A percentile compares a stretch with the other conserved stretches of the same genome.
Evolutionary conservation across 2,113 vertebrate species (phyloP).

Genomic region (Cervus canadensis): DNA sequence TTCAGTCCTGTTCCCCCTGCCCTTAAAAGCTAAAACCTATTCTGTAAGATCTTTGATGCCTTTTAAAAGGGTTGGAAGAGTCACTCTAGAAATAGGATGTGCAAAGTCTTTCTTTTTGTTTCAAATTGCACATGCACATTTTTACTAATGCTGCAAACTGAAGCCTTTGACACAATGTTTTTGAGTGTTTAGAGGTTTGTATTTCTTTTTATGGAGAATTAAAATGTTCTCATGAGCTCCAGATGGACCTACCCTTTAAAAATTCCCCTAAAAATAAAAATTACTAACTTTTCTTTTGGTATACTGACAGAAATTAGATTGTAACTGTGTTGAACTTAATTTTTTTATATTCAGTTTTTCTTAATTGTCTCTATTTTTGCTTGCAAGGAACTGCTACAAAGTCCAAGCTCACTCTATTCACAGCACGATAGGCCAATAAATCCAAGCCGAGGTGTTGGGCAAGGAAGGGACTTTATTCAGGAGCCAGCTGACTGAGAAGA

Average conservation of each 20-base stretch:
- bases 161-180: not conserved
- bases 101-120: not conserved
- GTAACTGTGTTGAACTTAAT: not conserved
- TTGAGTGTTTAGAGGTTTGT: not conserved
- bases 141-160: not conserved
- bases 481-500: not conserved
- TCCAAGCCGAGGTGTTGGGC: not conserved
- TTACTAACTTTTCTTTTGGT: not conserved
- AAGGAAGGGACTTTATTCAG: not conserved
- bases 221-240: not conserved
- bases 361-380: constrained; percentile 7
- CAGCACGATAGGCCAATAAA: not conserved
- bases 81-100: not conserved
- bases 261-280: not conserved
- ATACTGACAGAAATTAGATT: not conserved
- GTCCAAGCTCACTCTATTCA: not conserved
- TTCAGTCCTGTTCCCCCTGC: not conserved
- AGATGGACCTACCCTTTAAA: not conserved
- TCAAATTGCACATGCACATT: not conserved
- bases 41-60: not conserved
- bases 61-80: not conserved
- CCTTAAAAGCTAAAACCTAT: not conserved
- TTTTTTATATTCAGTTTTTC: not conserved
- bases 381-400: not conserved
- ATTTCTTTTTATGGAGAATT: constrained; percentile 33